Evolutionary conservation across 2,888 invertebrate species (phyloP).

Genomic region (Zygaena filipendulae): DNA sequence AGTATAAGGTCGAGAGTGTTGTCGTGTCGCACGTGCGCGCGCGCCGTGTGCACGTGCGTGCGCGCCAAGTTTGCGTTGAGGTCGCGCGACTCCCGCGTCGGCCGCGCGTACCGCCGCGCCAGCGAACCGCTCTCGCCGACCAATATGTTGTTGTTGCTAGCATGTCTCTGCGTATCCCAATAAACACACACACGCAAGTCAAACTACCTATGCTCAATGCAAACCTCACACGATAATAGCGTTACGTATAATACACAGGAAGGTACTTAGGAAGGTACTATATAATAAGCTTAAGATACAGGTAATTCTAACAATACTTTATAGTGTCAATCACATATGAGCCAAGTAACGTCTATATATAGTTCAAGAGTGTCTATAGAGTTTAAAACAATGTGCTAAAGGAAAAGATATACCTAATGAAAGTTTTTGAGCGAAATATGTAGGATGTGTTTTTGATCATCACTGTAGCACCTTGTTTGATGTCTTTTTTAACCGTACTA

Average conservation of each 20-base stretch:
- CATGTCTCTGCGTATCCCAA: conserved; percentile 67
- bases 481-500: too few relatives aligned
- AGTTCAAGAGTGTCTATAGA: too few relatives aligned
- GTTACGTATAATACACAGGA: conserved; percentile 18
- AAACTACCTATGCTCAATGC: conserved; percentile 53
- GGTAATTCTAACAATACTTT: too few relatives aligned
- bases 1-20: conserved; percentile 68
- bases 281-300: too few relatives aligned
- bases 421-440: too few relatives aligned
- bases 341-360: too few relatives aligned
- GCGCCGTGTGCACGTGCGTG: conserved; percentile 38
- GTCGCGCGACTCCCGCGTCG: conserved; percentile 38
- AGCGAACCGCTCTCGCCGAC: conserved; percentile 60
- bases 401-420: too few relatives aligned
- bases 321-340: too few relatives aligned
- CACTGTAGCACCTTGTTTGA: too few relatives aligned
- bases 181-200: conserved; percentile 43
- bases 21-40: conserved; percentile 46
- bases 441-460: too few relatives aligned
- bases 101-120: conserved; percentile 55
- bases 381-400: too few relatives aligned
- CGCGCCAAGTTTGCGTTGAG: conserved; percentile 57
- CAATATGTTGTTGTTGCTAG: conserved; percentile 70
- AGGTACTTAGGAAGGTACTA: too few relatives aligned
- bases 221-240: conserved; percentile 25